Conservation (phyloP, 2,888 invertebrate species). For the Resseliella maxima region DNA sequence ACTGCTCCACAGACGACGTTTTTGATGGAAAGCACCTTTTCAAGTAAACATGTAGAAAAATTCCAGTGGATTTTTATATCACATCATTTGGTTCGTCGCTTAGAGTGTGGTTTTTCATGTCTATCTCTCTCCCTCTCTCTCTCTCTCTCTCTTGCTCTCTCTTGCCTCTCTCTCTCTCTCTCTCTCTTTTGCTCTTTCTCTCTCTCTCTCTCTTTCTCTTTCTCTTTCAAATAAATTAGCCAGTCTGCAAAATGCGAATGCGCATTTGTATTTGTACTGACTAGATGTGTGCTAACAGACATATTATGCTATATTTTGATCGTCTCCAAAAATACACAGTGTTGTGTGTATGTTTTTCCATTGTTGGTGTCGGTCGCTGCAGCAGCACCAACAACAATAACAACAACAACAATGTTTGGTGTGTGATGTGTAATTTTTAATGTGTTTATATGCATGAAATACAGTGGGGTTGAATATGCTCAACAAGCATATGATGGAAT, state of each 20-base stretch:
- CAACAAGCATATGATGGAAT: not conserved
- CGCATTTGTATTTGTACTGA: not conserved
- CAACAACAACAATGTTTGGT: no score
- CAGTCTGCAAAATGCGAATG: not conserved
- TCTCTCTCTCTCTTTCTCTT: no score
- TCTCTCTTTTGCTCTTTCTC: no score
- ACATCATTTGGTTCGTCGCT: slow-evolving; percentile 19
- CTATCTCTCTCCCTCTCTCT: not conserved
- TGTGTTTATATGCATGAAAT: no score
- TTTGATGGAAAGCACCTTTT: slow-evolving; percentile 58
- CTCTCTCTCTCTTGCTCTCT: no score
- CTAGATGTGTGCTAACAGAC: not conserved
- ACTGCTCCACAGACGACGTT: slow-evolving; percentile 16
- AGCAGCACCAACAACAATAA: not conserved
- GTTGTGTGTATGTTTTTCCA: not conserved
- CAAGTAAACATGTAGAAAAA: slow-evolving; percentile 56
- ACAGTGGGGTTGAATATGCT: no score
- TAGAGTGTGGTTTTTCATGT: slow-evolving; percentile 22
- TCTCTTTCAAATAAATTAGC: not conserved
- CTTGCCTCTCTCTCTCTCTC: no score
- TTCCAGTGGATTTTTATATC: slow-evolving; percentile 56
- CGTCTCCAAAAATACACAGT: not conserved
- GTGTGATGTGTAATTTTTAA: no score
- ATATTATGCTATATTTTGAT: not conserved
- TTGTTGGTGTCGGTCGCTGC: not conserved